These are phyloP conservation scores for Lasioglossum zephyrum DNA, from an alignment of 2,888 invertebrate species.

Conservation along the genomic window DNA sequence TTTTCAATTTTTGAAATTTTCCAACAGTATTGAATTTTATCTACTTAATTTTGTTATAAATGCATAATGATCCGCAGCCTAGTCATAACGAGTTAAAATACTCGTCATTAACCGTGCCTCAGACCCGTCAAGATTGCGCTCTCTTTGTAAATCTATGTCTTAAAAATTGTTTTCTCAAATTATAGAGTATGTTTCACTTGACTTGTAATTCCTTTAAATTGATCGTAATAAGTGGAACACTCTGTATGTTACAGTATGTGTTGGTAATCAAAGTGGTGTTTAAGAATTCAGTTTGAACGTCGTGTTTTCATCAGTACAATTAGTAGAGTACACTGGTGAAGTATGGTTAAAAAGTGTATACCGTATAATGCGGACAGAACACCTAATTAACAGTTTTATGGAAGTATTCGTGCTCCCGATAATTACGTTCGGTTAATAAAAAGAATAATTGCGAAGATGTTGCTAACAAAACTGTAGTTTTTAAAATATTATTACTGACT, in stretches of 20 bases:
- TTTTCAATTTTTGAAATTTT: no score
- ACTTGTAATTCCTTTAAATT: background rate
- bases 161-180: background rate
- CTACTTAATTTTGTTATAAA: no score
- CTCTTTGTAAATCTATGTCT: no score
- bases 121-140: no score
- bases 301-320: conserved; percentile 16
- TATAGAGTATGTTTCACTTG: background rate
- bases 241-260: background rate
- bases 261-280: conserved; percentile 1
- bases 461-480: background rate
- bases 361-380: conserved; percentile 15
- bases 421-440: background rate
- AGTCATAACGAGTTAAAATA: no score
- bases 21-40: no score
- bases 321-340: conserved; percentile 12
- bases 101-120: no score
- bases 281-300: conserved; percentile 12
- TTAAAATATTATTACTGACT: background rate
- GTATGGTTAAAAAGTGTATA: conserved; percentile 7
- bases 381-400: conserved; percentile 5
- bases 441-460: background rate
- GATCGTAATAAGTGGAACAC: background rate
- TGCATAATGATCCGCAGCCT: no score
- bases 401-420: background rate